A percentile compares a stretch with the other conserved stretches of the same genome.
Conservation (phyloP, 2,113 vertebrate species). For the Collichthys lucidus region DNA sequence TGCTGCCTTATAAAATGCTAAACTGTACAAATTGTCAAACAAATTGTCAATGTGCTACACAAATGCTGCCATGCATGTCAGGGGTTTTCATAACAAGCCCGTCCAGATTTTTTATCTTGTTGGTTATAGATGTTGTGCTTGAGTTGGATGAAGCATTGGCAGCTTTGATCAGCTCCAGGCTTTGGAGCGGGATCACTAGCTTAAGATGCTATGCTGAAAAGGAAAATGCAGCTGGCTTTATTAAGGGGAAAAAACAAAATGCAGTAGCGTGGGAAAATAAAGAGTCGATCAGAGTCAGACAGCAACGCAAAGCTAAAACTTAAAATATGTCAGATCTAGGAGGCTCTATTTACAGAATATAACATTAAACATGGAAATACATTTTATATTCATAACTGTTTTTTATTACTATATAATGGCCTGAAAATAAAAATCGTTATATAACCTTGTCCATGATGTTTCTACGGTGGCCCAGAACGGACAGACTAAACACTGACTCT, state of each 20-base stretch:
- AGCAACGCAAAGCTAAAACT: neutral
- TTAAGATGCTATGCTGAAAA: constrained; percentile 10
- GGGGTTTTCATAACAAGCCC: neutral
- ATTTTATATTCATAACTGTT: too few species aligned
- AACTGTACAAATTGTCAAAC: constrained; percentile 12
- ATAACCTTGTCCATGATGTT: too few species aligned
- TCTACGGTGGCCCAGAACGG: too few species aligned
- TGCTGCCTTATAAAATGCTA: neutral
- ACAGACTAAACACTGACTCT: too few species aligned
- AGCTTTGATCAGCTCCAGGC: constrained; percentile 30
- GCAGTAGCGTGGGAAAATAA: constrained; percentile 6
- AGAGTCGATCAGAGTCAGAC: neutral
- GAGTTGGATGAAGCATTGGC: neutral
- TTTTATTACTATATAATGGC: too few species aligned
- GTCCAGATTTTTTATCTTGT: neutral
- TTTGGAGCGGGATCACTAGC: constrained; percentile 13
- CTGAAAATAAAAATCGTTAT: too few species aligned
- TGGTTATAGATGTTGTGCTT: neutral
- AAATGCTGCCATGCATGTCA: neutral
- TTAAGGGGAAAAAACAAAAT: neutral
- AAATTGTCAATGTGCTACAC: constrained; percentile 6
- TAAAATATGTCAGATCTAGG: too few species aligned
- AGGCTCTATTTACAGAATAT: too few species aligned
- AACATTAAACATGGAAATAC: too few species aligned
- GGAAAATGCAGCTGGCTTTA: neutral